A percentile compares a stretch with the other conserved stretches of the same genome.
These are phyloP conservation scores for Euwallacea similis DNA, from an alignment of 1,140 invertebrate species.

Conservation along the genomic window DNA sequence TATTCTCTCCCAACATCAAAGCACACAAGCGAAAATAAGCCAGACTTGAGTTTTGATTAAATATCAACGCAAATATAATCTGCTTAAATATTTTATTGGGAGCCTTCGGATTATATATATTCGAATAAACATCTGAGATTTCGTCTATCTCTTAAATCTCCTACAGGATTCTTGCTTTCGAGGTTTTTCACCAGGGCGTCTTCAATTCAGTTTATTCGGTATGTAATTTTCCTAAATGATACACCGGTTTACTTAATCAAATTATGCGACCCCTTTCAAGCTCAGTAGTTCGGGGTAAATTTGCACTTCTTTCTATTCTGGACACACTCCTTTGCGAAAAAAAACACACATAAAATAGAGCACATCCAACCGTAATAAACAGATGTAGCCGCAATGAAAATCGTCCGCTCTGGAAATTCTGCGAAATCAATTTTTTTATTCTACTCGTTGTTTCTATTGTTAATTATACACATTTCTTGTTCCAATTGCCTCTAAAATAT, in stretches of 20 bases:
- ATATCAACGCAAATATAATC: too few relatives aligned
- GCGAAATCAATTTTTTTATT: slow-evolving; percentile 1
- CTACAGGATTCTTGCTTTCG: too few relatives aligned
- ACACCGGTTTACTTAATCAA: slow-evolving; percentile 10
- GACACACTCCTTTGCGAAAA: neutral
- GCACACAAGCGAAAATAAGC: too few relatives aligned
- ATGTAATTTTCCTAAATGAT: slow-evolving; percentile 10
- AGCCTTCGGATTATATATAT: too few relatives aligned
- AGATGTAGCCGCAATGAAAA: neutral
- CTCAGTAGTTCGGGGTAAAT: neutral
- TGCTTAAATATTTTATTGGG: too few relatives aligned
- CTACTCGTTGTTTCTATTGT: neutral
- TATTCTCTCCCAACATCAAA: too few relatives aligned
- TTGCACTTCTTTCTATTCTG: slow-evolving; percentile 1
- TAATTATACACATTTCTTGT: too few relatives aligned
- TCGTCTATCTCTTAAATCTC: neutral
- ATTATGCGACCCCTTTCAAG: slow-evolving; percentile 3
- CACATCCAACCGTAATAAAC: slow-evolving; percentile 6
- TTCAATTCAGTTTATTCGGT: slow-evolving; percentile 5
- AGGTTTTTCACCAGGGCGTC: neutral
- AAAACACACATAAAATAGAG: slow-evolving; percentile 1
- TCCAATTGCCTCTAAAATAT: too few relatives aligned
- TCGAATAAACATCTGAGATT: too few relatives aligned
- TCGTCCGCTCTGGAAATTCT: neutral
- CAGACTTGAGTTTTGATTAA: too few relatives aligned